Evolutionary conservation across 2,888 invertebrate genomes (phyloP).

Genomic region (Endotricha flammealis): DNA sequence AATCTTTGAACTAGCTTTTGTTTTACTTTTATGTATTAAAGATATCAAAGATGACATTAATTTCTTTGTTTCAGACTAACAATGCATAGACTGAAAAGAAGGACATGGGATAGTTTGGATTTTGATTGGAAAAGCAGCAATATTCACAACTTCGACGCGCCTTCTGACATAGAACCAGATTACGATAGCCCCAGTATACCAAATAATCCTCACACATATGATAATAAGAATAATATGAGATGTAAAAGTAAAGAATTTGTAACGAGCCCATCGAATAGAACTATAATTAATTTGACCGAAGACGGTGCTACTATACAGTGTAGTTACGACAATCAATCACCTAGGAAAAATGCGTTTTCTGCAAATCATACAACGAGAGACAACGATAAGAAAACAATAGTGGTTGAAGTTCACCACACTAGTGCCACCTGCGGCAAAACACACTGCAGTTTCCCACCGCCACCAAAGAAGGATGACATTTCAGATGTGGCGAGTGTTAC

Average conservation of each 20-base stretch:
- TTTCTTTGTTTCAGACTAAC: conserved; percentile 54
- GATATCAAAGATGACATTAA: too few species aligned
- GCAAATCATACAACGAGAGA: conserved; percentile 50
- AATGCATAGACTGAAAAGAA: conserved; percentile 63
- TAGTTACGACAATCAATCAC: conserved; percentile 70
- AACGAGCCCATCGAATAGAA: conserved; percentile 79
- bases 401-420: conserved; percentile 85
- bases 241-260: conserved; percentile 51
- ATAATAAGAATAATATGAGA: conserved; percentile 54
- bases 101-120: conserved; percentile 81
- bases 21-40: conserved; percentile 2
- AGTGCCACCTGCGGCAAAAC: conserved; percentile 51
- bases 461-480: conserved; percentile 41
- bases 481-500: conserved; percentile 54
- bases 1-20: too few species aligned
- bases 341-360: conserved; percentile 55
- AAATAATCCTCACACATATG: conserved; percentile 65
- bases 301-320: conserved; percentile 85
- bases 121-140: conserved; percentile 74
- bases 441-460: conserved; percentile 49
- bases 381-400: conserved; percentile 80
- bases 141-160: conserved; percentile 69
- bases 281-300: conserved; percentile 85
- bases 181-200: conserved; percentile 71
- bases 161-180: conserved; percentile 70